These are phyloP conservation scores for Natator depressus DNA, from an alignment of 2,113 vertebrate species.

Conservation along the genomic window DNA sequence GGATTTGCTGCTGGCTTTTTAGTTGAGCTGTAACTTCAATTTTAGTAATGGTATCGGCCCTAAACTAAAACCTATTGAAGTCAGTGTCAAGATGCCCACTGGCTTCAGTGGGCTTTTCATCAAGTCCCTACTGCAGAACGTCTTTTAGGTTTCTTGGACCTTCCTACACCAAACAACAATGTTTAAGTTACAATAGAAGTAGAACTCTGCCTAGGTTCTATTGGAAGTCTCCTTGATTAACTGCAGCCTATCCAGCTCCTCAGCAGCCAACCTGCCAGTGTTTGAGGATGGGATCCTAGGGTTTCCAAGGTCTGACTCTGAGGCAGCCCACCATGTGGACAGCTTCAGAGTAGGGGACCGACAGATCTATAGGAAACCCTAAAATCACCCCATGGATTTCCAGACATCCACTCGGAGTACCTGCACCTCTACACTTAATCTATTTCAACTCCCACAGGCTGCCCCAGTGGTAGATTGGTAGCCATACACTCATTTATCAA, in stretches of 20 bases:
- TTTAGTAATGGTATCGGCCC: neutral
- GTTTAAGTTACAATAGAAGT: no score
- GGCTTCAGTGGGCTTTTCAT: neutral
- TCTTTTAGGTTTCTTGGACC: neutral
- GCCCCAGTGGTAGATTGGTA: neutral
- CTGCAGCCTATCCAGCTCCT: neutral
- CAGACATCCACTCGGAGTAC: neutral
- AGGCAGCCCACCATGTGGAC: neutral
- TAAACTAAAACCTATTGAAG: no score
- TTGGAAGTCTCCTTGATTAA: neutral
- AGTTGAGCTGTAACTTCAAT: neutral
- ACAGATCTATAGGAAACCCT: neutral
- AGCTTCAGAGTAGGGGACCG: neutral
- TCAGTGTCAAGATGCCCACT: neutral
- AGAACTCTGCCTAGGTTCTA: neutral
- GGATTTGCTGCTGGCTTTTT: neutral
- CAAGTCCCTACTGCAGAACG: neutral
- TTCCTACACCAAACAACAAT: no score
- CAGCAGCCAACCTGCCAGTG: neutral
- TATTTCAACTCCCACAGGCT: neutral
- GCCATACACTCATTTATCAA: neutral
- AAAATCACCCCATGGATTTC: neutral
- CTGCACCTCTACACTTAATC: neutral
- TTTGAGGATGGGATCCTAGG: neutral
- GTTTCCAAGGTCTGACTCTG: neutral